Percentiles rank a stretch among this genome's conserved stretches.
These are phyloP conservation scores for Limosa lapponica DNA, from an alignment of 2,797 vertebrate genomes.

Conservation along the genomic window DNA sequence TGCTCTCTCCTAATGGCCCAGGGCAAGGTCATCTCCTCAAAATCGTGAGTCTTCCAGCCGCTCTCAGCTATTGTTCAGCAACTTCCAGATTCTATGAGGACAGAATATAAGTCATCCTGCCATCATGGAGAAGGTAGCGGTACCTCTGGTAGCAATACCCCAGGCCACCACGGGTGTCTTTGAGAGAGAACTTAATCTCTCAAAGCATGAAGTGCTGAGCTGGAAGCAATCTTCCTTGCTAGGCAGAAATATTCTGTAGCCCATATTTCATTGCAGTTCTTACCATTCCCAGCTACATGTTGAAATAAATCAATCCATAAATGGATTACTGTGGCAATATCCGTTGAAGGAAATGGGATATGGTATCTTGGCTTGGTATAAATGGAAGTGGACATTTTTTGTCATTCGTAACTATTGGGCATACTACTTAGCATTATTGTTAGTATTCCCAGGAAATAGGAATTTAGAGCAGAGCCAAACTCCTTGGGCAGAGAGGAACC, in stretches of 20 bases:
- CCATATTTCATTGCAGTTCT: neutral
- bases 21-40: neutral
- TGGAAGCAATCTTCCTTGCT: neutral
- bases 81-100: neutral
- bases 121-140: neutral
- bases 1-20: neutral
- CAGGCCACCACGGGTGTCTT: neutral
- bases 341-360: neutral
- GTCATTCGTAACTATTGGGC: neutral
- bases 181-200: neutral
- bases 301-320: neutral
- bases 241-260: neutral
- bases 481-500: neutral
- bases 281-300: neutral
- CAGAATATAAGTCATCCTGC: neutral
- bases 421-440: neutral
- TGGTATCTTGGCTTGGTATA: neutral
- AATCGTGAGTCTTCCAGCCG: neutral
- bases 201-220: neutral
- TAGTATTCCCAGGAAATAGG: neutral
- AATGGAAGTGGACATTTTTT: neutral
- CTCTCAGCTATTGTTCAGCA: neutral
- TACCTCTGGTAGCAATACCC: too few species aligned
- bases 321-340: neutral
- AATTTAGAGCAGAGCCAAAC: neutral